A percentile compares a stretch with the other conserved stretches of the same genome.
Conservation (phyloP, 2,797 vertebrate species). For the Microcaecilia unicolor region DNA sequence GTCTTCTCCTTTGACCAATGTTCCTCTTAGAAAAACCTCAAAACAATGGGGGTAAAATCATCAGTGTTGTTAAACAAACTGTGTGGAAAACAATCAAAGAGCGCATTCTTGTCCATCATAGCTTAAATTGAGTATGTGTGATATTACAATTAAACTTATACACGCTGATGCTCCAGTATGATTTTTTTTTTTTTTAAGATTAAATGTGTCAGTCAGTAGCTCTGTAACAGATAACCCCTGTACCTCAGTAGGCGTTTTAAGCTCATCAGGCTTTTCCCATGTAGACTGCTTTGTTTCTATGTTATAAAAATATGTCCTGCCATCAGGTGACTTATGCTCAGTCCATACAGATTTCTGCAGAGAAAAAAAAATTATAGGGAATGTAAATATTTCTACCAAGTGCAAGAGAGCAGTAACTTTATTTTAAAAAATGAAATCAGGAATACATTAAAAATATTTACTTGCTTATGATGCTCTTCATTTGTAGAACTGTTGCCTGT, state of each 20-base stretch:
- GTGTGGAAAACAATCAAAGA: too few species aligned
- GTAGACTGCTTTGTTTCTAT: conserved; percentile 97
- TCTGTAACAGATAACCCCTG: too few species aligned
- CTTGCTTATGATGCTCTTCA: conserved; percentile 72
- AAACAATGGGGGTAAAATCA: too few species aligned
- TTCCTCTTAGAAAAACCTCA: too few species aligned
- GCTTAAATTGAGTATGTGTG: too few species aligned
- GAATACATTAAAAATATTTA: conserved; percentile 7
- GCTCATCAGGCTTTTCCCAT: conserved; percentile 96
- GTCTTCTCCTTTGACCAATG: too few species aligned
- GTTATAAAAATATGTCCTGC: conserved; percentile 94
- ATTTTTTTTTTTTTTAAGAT: too few species aligned
- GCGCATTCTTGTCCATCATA: too few species aligned
- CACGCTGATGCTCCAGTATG: too few species aligned
- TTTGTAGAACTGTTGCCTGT: conserved; percentile 57
- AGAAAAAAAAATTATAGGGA: background rate
- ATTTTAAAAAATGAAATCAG: background rate
- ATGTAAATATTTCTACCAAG: background rate
- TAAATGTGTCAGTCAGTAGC: too few species aligned
- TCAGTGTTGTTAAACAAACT: background rate
- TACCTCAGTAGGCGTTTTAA: conserved; percentile 95
- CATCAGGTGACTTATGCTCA: conserved; percentile 95
- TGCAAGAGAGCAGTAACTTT: background rate
- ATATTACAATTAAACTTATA: too few species aligned
- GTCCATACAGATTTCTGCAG: conserved; percentile 91